A percentile compares a stretch with the other conserved stretches of the same genome.
Conservation (phyloP, 2,113 vertebrate genomes). For the Tinamus guttatus region DNA sequence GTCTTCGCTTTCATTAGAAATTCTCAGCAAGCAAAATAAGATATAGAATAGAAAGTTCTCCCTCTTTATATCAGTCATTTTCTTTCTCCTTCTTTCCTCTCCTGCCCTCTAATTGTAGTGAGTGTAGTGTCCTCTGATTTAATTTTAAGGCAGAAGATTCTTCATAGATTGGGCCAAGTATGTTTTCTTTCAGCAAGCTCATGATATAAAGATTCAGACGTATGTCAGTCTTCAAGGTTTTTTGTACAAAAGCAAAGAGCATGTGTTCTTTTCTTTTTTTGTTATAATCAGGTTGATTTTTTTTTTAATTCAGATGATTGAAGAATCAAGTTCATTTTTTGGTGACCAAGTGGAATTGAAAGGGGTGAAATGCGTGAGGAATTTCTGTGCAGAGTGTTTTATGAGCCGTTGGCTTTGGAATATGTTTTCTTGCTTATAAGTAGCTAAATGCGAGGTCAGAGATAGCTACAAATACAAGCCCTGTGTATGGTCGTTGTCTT, state of each 20-base stretch:
- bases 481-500: not conserved
- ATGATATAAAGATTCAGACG: not conserved
- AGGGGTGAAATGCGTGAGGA: not conserved
- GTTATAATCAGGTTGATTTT: not conserved
- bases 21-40: not conserved
- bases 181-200: not conserved
- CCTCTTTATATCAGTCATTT: not conserved
- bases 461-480: not conserved
- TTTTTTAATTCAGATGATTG: too few species aligned
- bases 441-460: not conserved
- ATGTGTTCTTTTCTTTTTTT: not conserved
- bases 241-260: not conserved
- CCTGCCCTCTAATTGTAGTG: not conserved
- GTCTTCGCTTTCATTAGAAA: not conserved
- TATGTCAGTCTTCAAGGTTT: not conserved
- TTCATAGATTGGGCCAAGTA: not conserved
- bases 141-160: not conserved
- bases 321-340: not conserved
- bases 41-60: not conserved
- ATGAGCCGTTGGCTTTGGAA: not conserved
- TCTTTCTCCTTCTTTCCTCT: too few species aligned
- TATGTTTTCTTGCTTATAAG: not conserved
- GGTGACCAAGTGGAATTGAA: not conserved
- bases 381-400: not conserved
- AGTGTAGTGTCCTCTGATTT: too few species aligned